Evolutionary conservation across 2,113 vertebrate species (phyloP).

Genomic region (Epinephelus moara): DNA sequence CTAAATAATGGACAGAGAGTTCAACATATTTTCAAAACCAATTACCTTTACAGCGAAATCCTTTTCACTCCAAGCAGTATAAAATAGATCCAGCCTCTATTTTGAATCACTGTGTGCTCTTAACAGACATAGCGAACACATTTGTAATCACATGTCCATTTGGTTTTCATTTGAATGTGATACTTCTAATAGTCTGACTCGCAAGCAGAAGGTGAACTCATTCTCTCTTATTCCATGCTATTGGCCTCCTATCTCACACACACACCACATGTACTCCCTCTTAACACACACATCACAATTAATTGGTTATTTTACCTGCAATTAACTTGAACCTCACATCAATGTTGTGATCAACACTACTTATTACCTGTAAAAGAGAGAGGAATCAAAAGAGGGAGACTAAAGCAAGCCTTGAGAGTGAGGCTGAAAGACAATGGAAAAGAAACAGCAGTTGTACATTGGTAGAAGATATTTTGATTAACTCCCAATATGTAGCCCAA

Average conservation of each 20-base stretch:
- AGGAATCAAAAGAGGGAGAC: constrained; percentile 16
- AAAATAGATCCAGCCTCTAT: neutral
- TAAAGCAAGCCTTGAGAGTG: constrained; percentile 31
- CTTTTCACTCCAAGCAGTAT: neutral
- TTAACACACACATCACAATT: constrained; percentile 48
- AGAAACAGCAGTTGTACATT: neutral
- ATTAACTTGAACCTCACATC: constrained; percentile 66
- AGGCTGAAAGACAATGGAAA: constrained; percentile 22
- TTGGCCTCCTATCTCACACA: neutral
- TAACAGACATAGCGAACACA: neutral
- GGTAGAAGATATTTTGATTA: neutral
- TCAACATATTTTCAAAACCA: neutral
- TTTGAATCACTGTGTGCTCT: neutral
- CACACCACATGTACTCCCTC: constrained; percentile 19
- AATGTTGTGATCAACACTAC: constrained; percentile 66
- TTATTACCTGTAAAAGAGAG: constrained; percentile 63
- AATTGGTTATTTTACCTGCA: constrained; percentile 68
- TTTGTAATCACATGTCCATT: neutral
- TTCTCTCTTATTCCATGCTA: constrained; percentile 12
- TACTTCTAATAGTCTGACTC: neutral
- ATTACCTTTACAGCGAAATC: neutral
- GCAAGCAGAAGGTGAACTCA: constrained; percentile 4
- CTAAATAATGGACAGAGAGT: neutral
- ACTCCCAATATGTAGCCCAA: neutral
- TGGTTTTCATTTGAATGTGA: constrained; percentile 9